Evolutionary conservation across 2,113 vertebrate species (phyloP).

Genomic region (Rhipidura dahli): DNA sequence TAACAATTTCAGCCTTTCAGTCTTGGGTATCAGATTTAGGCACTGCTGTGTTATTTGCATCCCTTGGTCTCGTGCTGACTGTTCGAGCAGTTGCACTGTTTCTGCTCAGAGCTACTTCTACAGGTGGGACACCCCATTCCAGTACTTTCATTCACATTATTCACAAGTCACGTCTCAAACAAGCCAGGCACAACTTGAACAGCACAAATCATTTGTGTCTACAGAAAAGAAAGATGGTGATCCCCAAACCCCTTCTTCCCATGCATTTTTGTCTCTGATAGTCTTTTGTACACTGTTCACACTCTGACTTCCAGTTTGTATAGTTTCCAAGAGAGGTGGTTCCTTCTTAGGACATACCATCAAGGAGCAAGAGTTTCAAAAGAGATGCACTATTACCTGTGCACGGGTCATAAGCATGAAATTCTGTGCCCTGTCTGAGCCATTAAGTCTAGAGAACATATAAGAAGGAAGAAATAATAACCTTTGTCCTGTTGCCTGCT

Average conservation of each 20-base stretch:
- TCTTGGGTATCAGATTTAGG: not conserved
- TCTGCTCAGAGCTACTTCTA: not conserved
- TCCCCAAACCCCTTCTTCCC: not conserved
- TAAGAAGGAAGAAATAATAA: not conserved
- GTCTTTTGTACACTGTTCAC: not conserved
- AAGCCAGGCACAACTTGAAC: not conserved
- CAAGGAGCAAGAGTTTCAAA: not conserved
- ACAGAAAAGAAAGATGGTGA: not conserved
- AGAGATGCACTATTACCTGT: not conserved
- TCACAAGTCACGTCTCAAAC: not conserved
- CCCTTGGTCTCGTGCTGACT: not conserved
- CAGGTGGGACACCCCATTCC: not conserved
- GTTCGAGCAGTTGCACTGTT: not conserved
- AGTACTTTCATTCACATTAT: not conserved
- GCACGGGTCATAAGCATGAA: not conserved
- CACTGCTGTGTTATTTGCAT: not conserved
- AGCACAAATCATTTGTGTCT: not conserved
- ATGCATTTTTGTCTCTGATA: not conserved
- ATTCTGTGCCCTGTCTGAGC: not conserved
- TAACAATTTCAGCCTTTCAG: conserved; percentile 10
- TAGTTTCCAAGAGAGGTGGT: not conserved
- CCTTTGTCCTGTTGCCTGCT: not conserved
- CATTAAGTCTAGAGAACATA: not conserved
- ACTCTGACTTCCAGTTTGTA: not conserved
- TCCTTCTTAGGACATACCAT: not conserved